These are phyloP conservation scores for Panurus biarmicus DNA, from an alignment of 2,113 vertebrate genomes.

Conservation along the genomic window DNA sequence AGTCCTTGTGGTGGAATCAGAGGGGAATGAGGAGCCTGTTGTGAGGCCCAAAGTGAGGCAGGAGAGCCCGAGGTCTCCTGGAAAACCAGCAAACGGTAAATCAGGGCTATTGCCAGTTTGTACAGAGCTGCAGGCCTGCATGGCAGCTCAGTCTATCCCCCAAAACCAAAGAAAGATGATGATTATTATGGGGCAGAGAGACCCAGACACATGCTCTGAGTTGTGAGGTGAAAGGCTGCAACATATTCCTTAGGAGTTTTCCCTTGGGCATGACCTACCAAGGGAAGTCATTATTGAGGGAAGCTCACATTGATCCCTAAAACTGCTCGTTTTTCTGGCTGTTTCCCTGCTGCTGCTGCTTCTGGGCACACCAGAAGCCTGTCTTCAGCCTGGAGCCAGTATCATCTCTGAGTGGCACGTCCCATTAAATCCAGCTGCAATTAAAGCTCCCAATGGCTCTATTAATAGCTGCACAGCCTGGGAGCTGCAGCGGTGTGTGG, in stretches of 20 bases:
- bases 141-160: not conserved
- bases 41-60: not conserved
- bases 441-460: constrained; percentile 9
- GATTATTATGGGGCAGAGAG: not conserved
- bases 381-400: not conserved
- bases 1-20: not conserved
- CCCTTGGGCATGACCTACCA: not conserved
- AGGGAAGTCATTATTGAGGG: not conserved
- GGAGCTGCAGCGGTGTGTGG: not conserved
- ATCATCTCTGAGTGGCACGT: not conserved
- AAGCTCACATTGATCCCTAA: not conserved
- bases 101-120: not conserved
- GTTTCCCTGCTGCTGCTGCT: not conserved
- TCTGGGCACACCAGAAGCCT: not conserved
- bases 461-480: constrained; percentile 13
- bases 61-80: not conserved
- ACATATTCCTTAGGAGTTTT: not conserved
- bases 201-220: fast-evolving
- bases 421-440: constrained; percentile 8
- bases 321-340: not conserved
- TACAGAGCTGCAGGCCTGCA: not conserved
- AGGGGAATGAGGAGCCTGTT: not conserved
- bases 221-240: not conserved
- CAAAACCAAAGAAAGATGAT: not conserved
- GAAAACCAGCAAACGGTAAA: not conserved